phyloP scores from a whole-genome alignment of 2,113 vertebrate genomes.

The Limanda limanda region DNA sequence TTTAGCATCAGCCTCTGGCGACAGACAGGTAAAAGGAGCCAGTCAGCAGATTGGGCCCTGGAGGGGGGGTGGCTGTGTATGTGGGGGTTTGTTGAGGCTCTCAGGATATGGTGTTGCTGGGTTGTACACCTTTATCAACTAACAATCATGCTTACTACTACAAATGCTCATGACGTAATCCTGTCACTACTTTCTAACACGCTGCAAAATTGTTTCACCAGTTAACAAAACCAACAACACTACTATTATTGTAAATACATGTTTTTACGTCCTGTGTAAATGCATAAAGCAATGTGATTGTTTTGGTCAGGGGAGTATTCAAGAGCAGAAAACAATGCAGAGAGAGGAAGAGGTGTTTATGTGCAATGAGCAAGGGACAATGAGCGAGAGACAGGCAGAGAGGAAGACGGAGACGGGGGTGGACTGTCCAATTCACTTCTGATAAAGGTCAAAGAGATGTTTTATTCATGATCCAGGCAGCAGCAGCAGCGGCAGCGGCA shows the following conservation, averaged over 20 bases:
- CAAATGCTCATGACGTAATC: slow-evolving; percentile 1
- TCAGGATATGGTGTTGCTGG: slow-evolving; percentile 17
- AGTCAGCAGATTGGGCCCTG: slow-evolving; percentile 89
- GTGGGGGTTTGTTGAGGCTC: slow-evolving; percentile 19
- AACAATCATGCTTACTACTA: slow-evolving; percentile 11
- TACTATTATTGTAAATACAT: not conserved
- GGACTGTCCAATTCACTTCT: slow-evolving; percentile 82
- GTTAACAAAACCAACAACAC: not conserved
- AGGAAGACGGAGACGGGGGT: slow-evolving; percentile 68
- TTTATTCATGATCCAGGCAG: slow-evolving; percentile 81
- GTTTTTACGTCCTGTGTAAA: not conserved
- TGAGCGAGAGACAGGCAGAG: slow-evolving; percentile 16
- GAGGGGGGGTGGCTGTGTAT: not conserved
- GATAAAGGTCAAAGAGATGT: slow-evolving; percentile 84
- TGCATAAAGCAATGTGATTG: not conserved
- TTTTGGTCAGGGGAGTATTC: slow-evolving; percentile 16
- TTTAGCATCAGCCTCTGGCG: slow-evolving; percentile 93
- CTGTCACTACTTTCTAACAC: not conserved
- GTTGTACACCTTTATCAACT: slow-evolving; percentile 34
- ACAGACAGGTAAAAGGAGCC: slow-evolving; percentile 90
- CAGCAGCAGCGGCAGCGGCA: slow-evolving; percentile 46
- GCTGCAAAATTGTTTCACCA: not conserved
- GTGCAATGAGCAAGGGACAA: slow-evolving; percentile 4
- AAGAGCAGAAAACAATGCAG: slow-evolving; percentile 45
- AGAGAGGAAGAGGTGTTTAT: slow-evolving; percentile 36